These are phyloP conservation scores for Cyprinus carpio DNA, from an alignment of 2,113 vertebrate genomes.

Conservation along the genomic window DNA sequence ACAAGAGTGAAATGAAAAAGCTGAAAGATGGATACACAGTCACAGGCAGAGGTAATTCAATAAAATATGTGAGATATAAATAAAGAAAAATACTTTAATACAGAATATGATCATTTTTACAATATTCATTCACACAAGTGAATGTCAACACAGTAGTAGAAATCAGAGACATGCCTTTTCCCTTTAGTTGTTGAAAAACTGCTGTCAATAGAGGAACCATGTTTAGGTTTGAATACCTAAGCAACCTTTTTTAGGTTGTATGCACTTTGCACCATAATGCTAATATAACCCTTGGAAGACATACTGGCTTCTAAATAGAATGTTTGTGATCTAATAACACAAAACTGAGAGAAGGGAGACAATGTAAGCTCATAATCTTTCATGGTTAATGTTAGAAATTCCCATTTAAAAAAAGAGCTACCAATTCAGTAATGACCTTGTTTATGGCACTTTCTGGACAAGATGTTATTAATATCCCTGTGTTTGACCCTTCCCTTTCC, in stretches of 20 bases:
- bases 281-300: too few species aligned
- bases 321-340: not conserved
- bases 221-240: too few species aligned
- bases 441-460: not conserved
- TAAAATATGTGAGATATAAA: not conserved
- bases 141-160: too few species aligned
- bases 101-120: too few species aligned
- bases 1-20: slow-evolving; percentile 49
- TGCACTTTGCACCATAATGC: not conserved
- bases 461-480: not conserved
- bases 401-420: not conserved
- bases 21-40: slow-evolving; percentile 56
- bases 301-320: not conserved
- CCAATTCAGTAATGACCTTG: not conserved
- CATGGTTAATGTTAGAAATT: not conserved
- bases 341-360: not conserved
- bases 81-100: too few species aligned
- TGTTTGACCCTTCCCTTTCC: too few species aligned
- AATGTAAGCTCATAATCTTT: not conserved
- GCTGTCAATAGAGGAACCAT: not conserved
- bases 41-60: slow-evolving; percentile 61
- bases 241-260: not conserved
- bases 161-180: not conserved
- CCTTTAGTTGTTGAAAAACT: not conserved
- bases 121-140: too few species aligned